These are phyloP conservation scores for Pyrrhia umbra DNA, from an alignment of 2,888 invertebrate genomes.

Conservation along the genomic window DNA sequence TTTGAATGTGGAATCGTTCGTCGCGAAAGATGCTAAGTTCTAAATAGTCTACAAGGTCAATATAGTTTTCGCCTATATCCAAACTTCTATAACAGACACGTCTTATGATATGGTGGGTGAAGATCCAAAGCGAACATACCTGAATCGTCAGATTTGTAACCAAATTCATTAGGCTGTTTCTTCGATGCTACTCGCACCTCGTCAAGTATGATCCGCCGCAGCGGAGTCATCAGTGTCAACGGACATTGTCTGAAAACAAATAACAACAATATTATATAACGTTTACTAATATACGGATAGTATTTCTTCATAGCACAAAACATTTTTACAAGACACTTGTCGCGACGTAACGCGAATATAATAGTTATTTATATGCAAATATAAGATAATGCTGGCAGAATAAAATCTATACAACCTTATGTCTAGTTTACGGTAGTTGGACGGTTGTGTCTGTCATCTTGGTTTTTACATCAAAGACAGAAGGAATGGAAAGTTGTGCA, in stretches of 20 bases:
- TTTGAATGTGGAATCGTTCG: not conserved
- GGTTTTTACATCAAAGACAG: too few relatives aligned
- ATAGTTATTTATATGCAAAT: too few relatives aligned
- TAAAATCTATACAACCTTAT: too few relatives aligned
- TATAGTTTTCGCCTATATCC: not conserved
- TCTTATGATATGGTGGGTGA: not conserved
- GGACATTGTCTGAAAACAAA: conserved; percentile 92
- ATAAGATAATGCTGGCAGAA: too few relatives aligned
- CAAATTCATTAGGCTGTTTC: conserved; percentile 91
- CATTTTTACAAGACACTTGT: too few relatives aligned
- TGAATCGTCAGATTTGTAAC: conserved; percentile 91
- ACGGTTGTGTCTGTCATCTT: too few relatives aligned
- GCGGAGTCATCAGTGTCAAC: conserved; percentile 91
- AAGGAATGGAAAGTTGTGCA: too few relatives aligned
- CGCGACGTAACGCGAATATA: too few relatives aligned
- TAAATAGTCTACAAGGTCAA: conserved; percentile 1
- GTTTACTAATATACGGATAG: conserved; percentile 10
- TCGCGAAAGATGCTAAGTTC: conserved; percentile 14
- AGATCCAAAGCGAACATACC: conserved; percentile 79
- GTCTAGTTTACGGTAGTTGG: too few relatives aligned
- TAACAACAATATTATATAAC: conserved; percentile 37
- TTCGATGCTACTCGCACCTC: conserved; percentile 92
- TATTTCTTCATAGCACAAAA: not conserved
- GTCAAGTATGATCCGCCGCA: conserved; percentile 92
- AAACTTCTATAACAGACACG: conserved; percentile 3